Base-by-base conservation (phyloP, 2,113 vertebrate species). In the Catharus fuscescens region DNA sequence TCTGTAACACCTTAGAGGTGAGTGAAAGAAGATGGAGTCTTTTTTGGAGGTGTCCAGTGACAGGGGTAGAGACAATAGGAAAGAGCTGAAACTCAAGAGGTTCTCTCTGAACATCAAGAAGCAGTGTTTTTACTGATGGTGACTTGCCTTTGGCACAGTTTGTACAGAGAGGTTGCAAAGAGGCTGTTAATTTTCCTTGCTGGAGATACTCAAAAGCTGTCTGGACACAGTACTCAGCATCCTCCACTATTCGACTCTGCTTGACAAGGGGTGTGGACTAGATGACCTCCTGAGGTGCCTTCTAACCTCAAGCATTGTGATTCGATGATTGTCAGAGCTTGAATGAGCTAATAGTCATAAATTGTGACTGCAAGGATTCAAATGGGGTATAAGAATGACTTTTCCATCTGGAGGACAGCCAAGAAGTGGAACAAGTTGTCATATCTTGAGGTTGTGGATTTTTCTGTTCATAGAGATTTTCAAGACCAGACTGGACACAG, bases 231-330 rank as follows among this genome's bases (percentile, higher is more conserved):
- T 54, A 24, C 19, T 62, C n/a, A 53, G 15, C 28, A 53, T n/a
- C 15, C 16, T 61, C 10, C 0, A 0, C 32, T 69, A 14, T 0
- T 0, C 45, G 38, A 29, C 56, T 61, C 18, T n/a, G 23, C n/a
- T n/a, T 61, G 21, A 60, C 14, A 3, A 14, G 53, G 24, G 32
- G 2, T 0, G 0, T 60, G 26, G 10, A 44, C 20, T 9, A 61
- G 34, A 40, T 40, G 11, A 52, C 18, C 4, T 67, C 14, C 23
- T 47, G 21, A 67, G 8, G 6, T 57, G 42, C 5, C 36, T 72
- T 50, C 13, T 20, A 66, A 16, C 15, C 6, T 52, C 32, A 57
- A 25, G 26, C 53, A 38, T 23, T 32, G 3, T 52, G 45, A 44
- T 20, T 32, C 14, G 44, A 18, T 44, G 18, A 57, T 14, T 79